Base-by-base conservation (phyloP, 2,888 invertebrate species). In the Acleris holmiana region DNA sequence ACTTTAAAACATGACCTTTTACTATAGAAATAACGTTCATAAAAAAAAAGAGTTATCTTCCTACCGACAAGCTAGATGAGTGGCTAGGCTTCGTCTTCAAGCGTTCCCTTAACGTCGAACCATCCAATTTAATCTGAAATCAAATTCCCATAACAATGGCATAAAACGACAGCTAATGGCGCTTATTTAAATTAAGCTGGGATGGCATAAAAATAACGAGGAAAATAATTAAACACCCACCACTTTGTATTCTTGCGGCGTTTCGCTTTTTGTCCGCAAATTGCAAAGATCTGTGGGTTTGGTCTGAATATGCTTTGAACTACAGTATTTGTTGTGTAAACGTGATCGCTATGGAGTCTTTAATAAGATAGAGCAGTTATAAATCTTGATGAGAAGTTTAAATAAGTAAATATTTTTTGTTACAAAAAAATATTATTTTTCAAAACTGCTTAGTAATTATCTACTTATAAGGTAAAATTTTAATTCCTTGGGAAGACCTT, bases 261-360 rank as follows among this genome's bases (percentile, higher is more conserved):
- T 76, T 76, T 68, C 76, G 73, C 77, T 80, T 83, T 78, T 84
- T 83, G 82, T 80, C 80, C 81, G 72, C 82, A 82, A 85, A 85
- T 83, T 83, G 80, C 77, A 71, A 80, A 79, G 80, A 83, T 80
- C 79, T 75, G 71, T 65, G 68, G 72, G 78, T 74, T 81, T 79
- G 76, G 79, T 73, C 77, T 61, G 69, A 78, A 75, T 78, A 77
- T 76, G 76, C 68, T 71, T 60, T 70, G 68, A 58, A 62, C 60
- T 66, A 56, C 40, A 25, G 23, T 25, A 49, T 17, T 50, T 71
- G 68, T 69, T 73, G 71, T 69, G 70, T 58, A 60, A 50, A 59
- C 54, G 15, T 1, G 3, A 65, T 55, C 23, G 54, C 58, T 48
- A 41, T 54, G 40, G 25, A 8, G 18, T 35, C 19, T 51, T n/a